Conservation (phyloP, 1,140 invertebrate genomes). For the Drosophila dunni region DNA sequence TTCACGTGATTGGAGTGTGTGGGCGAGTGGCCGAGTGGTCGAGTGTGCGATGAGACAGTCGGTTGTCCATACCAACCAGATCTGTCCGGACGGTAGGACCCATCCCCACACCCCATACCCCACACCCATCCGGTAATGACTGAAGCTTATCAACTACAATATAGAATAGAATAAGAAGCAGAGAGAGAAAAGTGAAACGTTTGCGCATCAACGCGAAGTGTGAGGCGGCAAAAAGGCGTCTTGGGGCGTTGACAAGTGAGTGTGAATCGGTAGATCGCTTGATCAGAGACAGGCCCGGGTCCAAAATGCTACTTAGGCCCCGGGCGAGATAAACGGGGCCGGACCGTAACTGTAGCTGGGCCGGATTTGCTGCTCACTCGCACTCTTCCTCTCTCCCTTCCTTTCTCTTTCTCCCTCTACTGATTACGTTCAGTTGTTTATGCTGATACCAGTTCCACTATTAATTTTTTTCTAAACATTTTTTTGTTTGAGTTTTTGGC, state of each 20-base stretch:
- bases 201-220: constrained; percentile 39
- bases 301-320: constrained; percentile 41
- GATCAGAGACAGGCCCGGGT: constrained; percentile 41
- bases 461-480: background rate
- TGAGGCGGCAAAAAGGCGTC: no score
- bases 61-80: background rate
- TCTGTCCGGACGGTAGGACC: background rate
- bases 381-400: no score
- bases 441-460: background rate
- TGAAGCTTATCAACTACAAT: constrained; percentile 21
- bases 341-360: background rate
- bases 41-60: background rate
- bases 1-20: constrained; percentile 36
- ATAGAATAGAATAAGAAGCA: no score
- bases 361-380: background rate
- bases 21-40: background rate
- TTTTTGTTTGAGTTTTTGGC: background rate
- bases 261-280: no score
- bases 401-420: background rate
- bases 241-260: background rate
- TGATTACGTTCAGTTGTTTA: background rate
- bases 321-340: constrained; percentile 13
- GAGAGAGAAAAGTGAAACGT: background rate
- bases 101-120: background rate
- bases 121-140: background rate